A percentile compares a stretch with the other conserved stretches of the same genome.
These are phyloP conservation scores for Limanda limanda DNA, from an alignment of 2,113 vertebrate species.

Conservation along the genomic window DNA sequence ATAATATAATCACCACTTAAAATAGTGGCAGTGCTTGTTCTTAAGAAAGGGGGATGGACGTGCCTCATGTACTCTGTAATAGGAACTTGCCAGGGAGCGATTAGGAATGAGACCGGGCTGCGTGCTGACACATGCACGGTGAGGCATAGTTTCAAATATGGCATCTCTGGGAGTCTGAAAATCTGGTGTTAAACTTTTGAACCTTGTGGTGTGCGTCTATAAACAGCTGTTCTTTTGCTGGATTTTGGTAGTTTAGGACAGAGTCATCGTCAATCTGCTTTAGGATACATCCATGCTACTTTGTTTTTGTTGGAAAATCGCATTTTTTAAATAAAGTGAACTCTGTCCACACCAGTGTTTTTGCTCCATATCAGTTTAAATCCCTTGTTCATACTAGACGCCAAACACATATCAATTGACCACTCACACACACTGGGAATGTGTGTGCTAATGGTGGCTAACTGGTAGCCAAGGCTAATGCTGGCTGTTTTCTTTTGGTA, in stretches of 20 bases:
- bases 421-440: too few species aligned
- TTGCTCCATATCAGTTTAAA: too few species aligned
- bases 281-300: too few species aligned
- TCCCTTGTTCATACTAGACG: too few species aligned
- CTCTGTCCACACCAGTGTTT: too few species aligned
- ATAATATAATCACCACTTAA: constrained; percentile 24
- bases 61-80: constrained; percentile 18
- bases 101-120: constrained; percentile 30
- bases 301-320: too few species aligned
- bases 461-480: too few species aligned
- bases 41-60: neutral
- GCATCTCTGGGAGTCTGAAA: constrained; percentile 6
- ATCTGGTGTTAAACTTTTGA: neutral
- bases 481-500: neutral
- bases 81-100: constrained; percentile 41
- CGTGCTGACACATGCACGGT: constrained; percentile 49
- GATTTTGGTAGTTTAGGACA: neutral
- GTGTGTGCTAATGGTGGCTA: too few species aligned
- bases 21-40: constrained; percentile 36
- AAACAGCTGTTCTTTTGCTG: neutral
- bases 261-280: too few species aligned
- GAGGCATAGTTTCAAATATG: constrained; percentile 20
- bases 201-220: neutral
- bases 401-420: too few species aligned
- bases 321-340: too few species aligned